A percentile compares a stretch with the other conserved stretches of the same genome.
phyloP scores from a whole-genome alignment of 2,797 vertebrate genomes.

The Hypotaenidia philippensis region DNA sequence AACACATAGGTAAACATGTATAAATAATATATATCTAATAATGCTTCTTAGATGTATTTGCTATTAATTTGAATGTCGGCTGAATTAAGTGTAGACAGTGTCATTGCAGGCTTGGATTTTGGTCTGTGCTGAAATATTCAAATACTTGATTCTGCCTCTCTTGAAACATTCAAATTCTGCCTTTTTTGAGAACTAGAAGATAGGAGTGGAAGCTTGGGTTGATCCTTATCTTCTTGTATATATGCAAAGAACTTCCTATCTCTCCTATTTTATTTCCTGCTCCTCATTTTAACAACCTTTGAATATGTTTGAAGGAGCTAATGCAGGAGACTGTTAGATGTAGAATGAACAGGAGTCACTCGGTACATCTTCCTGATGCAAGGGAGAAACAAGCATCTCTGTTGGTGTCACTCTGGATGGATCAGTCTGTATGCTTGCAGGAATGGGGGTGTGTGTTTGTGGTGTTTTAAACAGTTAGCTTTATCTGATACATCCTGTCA shows the following conservation, averaged over 20 bases:
- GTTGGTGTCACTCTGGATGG: neutral
- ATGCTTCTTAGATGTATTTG: neutral
- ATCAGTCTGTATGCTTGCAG: neutral
- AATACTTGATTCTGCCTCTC: neutral
- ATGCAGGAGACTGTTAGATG: neutral
- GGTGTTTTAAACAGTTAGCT: neutral
- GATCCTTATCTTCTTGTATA: neutral
- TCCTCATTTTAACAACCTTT: neutral
- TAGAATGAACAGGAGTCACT: neutral
- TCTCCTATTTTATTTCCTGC: neutral
- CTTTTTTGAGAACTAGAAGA: slow-evolving; percentile 16
- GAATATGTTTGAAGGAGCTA: neutral
- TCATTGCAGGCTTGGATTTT: neutral
- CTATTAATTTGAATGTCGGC: slow-evolving; percentile 1
- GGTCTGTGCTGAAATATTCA: neutral
- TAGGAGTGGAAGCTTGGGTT: neutral
- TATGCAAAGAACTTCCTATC: neutral
- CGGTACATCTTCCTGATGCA: neutral
- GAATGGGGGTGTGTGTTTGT: neutral
- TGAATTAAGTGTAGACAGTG: neutral
- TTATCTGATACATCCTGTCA: neutral
- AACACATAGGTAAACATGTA: neutral
- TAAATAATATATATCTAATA: neutral
- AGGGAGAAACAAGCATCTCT: neutral
- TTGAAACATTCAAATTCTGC: neutral